Evolutionary conservation across 2,113 vertebrate genomes (phyloP), one percentile per base, ranked within the genome.

Genomic region (Dicrurus megarhynchus): DNA sequence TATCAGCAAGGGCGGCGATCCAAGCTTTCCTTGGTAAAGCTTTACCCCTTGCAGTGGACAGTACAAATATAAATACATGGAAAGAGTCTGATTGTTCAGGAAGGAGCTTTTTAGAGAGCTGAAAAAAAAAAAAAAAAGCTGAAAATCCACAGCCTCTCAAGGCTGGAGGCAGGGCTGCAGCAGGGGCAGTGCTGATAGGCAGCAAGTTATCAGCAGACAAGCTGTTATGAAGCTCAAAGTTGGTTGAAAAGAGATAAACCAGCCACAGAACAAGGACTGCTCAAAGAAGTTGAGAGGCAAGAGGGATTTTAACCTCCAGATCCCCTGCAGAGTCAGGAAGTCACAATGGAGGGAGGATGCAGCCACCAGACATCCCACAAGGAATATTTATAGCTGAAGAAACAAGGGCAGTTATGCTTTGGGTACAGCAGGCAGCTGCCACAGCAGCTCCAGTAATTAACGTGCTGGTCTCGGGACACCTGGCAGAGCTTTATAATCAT

Each of bases 61-160:
- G 94, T 61, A 89, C 89, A 96, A 92, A 94, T 96, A 97, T 85
- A 96, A 97, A 91, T 42, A 82, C 73, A 74, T 24, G 71, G 68
- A 89, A 93, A 71, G 61, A 92, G 78, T 63, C 46, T 75, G 88
- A 78, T 30, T 57, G 49, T 70, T 92, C 91, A 89, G 81, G 79
- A 95, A 91, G 47, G 50, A 90, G 90, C 27, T 71, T 92, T 95
- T 94, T 88, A 92, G n/a, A 95, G 82, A 90, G 49, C 67, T 74
- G 7, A 4, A 32, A 28, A 81, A 49, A 55, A 55, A 55, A 20
- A 37, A 27, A 33, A 7, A 52, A 84, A 60, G 33, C 87, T 83
- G 61, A 82, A 93, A 78, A 93, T 60, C 57, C 64, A 84, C 56
- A 81, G 68, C 14, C 28, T 89, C 57, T 90, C 46, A 46, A 93